Percentiles rank a stretch among this genome's conserved stretches.
Evolutionary conservation across 2,113 vertebrate genomes (phyloP).

Genomic region (Microcebus murinus): DNA sequence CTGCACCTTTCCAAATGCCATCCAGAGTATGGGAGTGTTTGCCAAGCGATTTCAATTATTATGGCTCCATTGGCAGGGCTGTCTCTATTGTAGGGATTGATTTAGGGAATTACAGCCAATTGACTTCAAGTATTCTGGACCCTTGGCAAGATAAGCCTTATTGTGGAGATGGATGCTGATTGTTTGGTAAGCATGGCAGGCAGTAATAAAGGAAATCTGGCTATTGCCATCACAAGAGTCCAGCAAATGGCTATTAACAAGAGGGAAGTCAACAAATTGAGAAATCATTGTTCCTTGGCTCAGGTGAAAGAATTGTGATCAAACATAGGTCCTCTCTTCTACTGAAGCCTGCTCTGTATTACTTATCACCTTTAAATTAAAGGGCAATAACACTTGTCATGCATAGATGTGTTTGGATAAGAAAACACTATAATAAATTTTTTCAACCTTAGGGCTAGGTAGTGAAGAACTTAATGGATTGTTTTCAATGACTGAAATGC

Average conservation of each 20-base stretch:
- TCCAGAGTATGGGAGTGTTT: neutral
- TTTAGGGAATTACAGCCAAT: neutral
- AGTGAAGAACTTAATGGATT: neutral
- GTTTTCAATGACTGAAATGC: neutral
- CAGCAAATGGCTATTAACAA: neutral
- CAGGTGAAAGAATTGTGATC: neutral
- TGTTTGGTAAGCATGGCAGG: neutral
- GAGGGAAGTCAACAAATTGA: slow-evolving; percentile 11
- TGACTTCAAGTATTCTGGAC: neutral
- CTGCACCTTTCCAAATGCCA: slow-evolving; percentile 17
- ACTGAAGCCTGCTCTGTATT: neutral
- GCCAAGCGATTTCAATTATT: slow-evolving; percentile 49
- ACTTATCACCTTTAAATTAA: slow-evolving; percentile 26
- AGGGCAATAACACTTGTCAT: neutral
- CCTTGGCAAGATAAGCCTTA: slow-evolving; percentile 49
- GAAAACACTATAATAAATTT: neutral
- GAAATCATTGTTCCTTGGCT: neutral
- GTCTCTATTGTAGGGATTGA: neutral
- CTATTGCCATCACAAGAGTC: neutral
- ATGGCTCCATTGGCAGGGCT: slow-evolving; percentile 1
- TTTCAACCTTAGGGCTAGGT: neutral
- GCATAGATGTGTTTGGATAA: neutral
- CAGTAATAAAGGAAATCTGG: neutral
- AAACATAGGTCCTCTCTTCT: neutral
- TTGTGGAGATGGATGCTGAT: neutral